Base-by-base conservation (phyloP, 2,888 invertebrate genomes). In the Thecophora atra region DNA sequence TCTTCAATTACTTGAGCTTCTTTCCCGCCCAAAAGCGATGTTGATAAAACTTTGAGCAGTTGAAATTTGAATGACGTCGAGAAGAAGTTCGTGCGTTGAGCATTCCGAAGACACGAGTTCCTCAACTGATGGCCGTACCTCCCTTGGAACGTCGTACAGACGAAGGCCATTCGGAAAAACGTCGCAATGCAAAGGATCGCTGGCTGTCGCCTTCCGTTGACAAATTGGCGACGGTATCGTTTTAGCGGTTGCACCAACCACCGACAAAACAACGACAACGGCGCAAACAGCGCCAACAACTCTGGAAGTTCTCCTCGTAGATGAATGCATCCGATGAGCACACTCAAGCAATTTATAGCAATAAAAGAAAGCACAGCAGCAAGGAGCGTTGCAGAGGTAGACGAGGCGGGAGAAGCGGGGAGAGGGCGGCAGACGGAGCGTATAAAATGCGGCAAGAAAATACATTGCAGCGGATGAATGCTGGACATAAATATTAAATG, bases 401-500 rank as follows among this genome's bases (percentile, higher is more conserved):
- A n/a, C 2, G 42, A 37, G 28, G 62, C 4, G 37, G 28, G 37
- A 26, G 62, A 62, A n/a, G 11, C 5, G n/a, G 26, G 7, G n/a
- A 26, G n/a, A n/a, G 3, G 17, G 28, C 37, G 64, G 17, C 17
- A 17, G 30, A 24, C 17, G 47, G n/a, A 37, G 17, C 44, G 21
- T 44, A 47, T 54, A 52, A 66, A 66, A 66, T 28, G 37, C 70
- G 56, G 54, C 73, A 76, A 73, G 75, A 76, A 81, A 81, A 83
- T 80, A 81, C 81, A 82, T 82, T 82, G 82, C 80, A 78, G 71
- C 77, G 77, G 76, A 80, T 80, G 80, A 82, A 78, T 79, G 80
- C 78, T 76, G 76, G 77, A 76, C 82, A 82, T 82, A 81, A 82
- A 82, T 82, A 81, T 82, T 81, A 81, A 82, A 82, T 83, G 82